Conservation (phyloP, 2,888 invertebrate genomes). For the Megaustenia siamemsis region DNA sequence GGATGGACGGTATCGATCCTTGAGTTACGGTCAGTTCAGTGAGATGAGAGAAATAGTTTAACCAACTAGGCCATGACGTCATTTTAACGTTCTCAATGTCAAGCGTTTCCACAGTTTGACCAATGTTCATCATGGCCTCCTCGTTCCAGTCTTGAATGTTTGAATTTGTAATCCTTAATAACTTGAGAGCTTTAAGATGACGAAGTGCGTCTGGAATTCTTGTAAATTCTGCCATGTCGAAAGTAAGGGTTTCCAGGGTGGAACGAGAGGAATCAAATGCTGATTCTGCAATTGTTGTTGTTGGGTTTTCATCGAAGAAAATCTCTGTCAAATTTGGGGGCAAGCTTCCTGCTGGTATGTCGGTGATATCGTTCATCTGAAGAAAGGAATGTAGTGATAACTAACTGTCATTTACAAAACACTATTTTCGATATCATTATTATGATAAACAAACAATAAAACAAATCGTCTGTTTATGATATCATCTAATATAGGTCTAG, state of each 20-base stretch:
- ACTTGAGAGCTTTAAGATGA: neutral
- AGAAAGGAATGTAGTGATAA: neutral
- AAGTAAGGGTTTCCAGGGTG: neutral
- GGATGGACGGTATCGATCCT: neutral
- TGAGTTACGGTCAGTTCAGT: neutral
- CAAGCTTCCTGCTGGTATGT: neutral
- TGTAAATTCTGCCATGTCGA: neutral
- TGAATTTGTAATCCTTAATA: neutral
- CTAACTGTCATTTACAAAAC: too few species aligned
- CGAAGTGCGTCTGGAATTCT: constrained; percentile 12
- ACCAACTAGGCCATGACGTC: constrained; percentile 6
- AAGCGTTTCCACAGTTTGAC: neutral
- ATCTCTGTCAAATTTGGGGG: neutral
- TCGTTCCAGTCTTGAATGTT: constrained; percentile 30
- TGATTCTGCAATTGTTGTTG: neutral
- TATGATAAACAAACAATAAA: too few species aligned
- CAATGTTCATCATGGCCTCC: neutral
- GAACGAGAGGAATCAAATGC: neutral
- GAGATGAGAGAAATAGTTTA: neutral
- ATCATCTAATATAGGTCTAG: too few species aligned
- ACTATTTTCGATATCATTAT: too few species aligned
- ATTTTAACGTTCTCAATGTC: neutral
- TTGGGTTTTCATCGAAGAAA: neutral
- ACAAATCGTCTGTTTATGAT: too few species aligned
- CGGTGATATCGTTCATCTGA: neutral